Evolutionary conservation across 2,113 vertebrate species (phyloP), one percentile per base, ranked within the genome.

Genomic region (Siniperca knerii): DNA sequence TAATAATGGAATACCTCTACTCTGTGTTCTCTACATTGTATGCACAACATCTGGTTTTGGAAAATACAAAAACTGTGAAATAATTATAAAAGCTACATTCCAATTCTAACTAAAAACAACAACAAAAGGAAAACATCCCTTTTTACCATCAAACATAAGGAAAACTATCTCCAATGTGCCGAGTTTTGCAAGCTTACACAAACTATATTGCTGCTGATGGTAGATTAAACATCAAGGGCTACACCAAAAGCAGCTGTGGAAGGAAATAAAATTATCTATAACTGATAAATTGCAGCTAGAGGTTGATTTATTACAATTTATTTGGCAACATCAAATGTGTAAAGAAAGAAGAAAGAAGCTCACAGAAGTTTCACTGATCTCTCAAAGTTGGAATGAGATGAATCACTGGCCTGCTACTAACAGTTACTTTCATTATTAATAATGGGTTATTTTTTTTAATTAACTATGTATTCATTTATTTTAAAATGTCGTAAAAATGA

Each of bases 31-130:
- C 42, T 76, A 40, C 10, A 52, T 15, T 25, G 25, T 37, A 46
- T 46, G 25, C 16, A 7, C 3, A 70, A 85, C 73, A 83, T 79
- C 21, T 81, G 55, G 4, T 4, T 65, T 69, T 67, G 33, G 18
- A 68, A 82, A 77, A 79, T 20, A 42, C 12, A 40, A 42, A 72
- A 42, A 72, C 20, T 46, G 6, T 33, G 50, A 80, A 67, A 52
- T 71, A 0, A 46, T 20, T 62, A 54, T 9, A 57, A 48, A 75
- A 55, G 12, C 8, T 25, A 25, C 8, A 48, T 48, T 48, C 18
- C 50, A 57, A 18, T 54, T 8, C 23, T 4, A 35, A 68, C 16
- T 52, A 64, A 62, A 76, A 64, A 72, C 8, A 40, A 64, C 23
- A 73, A 35, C 21, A 57, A 42, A 67, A 57, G 1, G 18, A 50